Evolutionary conservation across 2,113 vertebrate species (phyloP).

Genomic region (Neodontobutis hainanensis): DNA sequence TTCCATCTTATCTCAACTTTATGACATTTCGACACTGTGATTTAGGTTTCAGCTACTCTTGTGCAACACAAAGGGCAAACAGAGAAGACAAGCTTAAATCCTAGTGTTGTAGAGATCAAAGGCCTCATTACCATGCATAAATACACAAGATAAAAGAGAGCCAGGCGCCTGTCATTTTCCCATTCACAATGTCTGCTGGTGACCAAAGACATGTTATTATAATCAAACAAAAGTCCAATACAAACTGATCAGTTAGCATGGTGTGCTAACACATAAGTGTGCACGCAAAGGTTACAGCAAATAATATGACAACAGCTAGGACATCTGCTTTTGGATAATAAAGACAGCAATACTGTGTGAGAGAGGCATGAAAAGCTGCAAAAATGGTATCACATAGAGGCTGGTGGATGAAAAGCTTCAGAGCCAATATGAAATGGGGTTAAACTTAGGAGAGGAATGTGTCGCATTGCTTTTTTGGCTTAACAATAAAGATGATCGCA

Average conservation of each 20-base stretch:
- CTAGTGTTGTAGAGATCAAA: conserved; percentile 42
- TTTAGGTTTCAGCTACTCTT: conserved; percentile 23
- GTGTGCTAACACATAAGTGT: not conserved
- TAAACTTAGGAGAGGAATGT: conserved; percentile 13
- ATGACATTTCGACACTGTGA: conserved; percentile 8
- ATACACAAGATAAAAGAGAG: conserved; percentile 51
- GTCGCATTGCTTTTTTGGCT: conserved; percentile 15
- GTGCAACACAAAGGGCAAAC: conserved; percentile 23
- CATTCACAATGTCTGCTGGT: conserved; percentile 32
- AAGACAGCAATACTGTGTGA: conserved; percentile 7
- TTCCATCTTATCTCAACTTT: not conserved
- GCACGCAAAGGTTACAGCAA: not conserved
- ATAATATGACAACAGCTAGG: not conserved
- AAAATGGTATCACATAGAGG: conserved; percentile 19
- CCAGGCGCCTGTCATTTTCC: conserved; percentile 33
- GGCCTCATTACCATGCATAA: conserved; percentile 47
- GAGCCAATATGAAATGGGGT: conserved; percentile 47
- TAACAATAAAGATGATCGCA: not conserved
- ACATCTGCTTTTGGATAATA: not conserved
- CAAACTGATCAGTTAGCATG: conserved; percentile 20
- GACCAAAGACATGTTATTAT: conserved; percentile 32
- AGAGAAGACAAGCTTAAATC: conserved; percentile 32
- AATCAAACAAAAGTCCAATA: conserved; percentile 40
- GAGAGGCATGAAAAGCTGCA: not conserved
- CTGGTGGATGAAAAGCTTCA: conserved; percentile 35